Percentiles rank a stretch among this genome's conserved stretches.
Conservation (phyloP, 2,113 vertebrate genomes). For the Microtus ochrogaster region DNA sequence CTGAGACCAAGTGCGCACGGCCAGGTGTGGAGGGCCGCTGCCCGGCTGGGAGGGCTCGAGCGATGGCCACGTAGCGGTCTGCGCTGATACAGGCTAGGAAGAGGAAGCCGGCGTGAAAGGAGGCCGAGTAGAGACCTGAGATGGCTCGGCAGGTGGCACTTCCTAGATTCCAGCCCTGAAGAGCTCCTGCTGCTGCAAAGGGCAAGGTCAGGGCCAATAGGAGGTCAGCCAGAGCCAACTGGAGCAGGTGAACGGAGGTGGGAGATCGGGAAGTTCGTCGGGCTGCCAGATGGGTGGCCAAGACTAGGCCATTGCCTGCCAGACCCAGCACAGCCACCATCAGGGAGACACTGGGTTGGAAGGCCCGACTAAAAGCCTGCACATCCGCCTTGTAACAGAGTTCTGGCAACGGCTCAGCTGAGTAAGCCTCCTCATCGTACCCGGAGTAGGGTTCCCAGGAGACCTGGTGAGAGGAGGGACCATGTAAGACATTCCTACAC, state of each 20-base stretch:
- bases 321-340: conserved; percentile 89
- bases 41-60: conserved; percentile 81
- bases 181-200: conserved; percentile 79
- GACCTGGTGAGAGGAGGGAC: not conserved
- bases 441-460: conserved; percentile 77
- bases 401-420: conserved; percentile 16
- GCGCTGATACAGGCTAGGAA: conserved; percentile 94
- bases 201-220: conserved; percentile 92
- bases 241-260: conserved; percentile 92
- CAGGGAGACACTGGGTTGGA: conserved; percentile 89
- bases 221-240: conserved; percentile 93
- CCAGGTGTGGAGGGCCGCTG: conserved; percentile 78
- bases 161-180: conserved; percentile 87
- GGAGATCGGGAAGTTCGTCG: conserved; percentile 84
- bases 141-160: conserved; percentile 85
- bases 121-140: conserved; percentile 90
- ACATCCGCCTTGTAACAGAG: conserved; percentile 86
- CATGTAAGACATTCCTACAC: not conserved
- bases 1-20: conserved; percentile 77
- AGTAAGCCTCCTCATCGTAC: conserved; percentile 24
- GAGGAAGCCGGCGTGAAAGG: conserved; percentile 93
- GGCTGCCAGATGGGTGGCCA: conserved; percentile 89
- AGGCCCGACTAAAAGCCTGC: conserved; percentile 83
- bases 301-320: conserved; percentile 91
- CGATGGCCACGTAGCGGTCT: conserved; percentile 94